Evolutionary conservation across 2,113 vertebrate species (phyloP).

Genomic region (Lycaon pictus): DNA sequence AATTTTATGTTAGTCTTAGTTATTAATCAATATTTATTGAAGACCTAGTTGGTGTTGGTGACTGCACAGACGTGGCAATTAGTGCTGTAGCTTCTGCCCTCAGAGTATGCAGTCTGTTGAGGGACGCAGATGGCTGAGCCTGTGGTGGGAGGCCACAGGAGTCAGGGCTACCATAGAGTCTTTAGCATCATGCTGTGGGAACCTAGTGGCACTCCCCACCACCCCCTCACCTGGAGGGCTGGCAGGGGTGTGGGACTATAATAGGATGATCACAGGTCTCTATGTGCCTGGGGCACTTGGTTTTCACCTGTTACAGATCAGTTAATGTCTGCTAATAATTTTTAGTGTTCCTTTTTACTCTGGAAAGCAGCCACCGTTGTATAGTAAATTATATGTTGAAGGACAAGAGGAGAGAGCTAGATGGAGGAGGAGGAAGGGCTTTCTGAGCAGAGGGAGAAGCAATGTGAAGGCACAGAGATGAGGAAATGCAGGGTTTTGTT

Average conservation of each 20-base stretch:
- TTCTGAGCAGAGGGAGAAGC: neutral
- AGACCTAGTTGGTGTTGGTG: neutral
- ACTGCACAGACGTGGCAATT: neutral
- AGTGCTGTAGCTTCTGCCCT: neutral
- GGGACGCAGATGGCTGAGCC: neutral
- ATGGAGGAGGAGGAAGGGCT: neutral
- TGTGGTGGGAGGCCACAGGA: rapidly evolving
- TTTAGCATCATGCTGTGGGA: neutral
- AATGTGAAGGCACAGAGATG: neutral
- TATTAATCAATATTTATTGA: neutral
- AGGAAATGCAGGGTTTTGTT: neutral
- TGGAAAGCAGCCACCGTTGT: neutral
- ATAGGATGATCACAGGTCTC: neutral
- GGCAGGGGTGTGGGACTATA: neutral
- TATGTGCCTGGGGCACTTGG: neutral
- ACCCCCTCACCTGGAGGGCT: too few relatives aligned
- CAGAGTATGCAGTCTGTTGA: neutral
- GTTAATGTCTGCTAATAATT: neutral
- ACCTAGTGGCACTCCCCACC: too few relatives aligned
- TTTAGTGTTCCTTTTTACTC: neutral
- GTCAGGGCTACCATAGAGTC: neutral
- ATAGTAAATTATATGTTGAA: neutral
- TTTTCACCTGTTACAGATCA: neutral
- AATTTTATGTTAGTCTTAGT: neutral
- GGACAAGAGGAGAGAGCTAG: neutral